Base-by-base conservation (phyloP, 2,797 vertebrate genomes). In the Oophaga sylvatica region DNA sequence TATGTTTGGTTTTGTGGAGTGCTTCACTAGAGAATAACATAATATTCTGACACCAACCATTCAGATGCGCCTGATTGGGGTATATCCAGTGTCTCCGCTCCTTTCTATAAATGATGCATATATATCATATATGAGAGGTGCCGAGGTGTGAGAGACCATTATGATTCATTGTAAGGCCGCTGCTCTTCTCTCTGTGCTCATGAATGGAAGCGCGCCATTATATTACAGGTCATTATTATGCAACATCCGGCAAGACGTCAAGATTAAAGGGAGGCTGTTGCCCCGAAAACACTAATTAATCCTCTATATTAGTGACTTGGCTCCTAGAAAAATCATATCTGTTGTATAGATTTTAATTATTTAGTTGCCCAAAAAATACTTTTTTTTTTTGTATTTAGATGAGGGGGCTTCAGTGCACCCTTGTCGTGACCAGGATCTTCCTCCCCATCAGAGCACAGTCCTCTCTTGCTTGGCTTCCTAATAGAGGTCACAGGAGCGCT, bases 201-300 rank as follows among this genome's bases (percentile, higher is more conserved):
- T 84, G 60, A 84, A 84, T 84, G 41, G 22, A 76, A 17, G 53
- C 48, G 57, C 59, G 29, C 60, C 60, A 2, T 41, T 41, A 41
- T 45, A 22, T 57, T 29, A 63, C 73, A 45, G 73, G 83, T 63
- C 35, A 41, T 78, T 56, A 65, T 85, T 85, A 79, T 62, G 56
- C 57, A 78, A 78, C 84, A 56, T 62, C 17, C 62, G 31, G 60
- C 20, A 12, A 85, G 59, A 77, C 2, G 15, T 19, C 41, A 35
- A 41, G 60, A 53, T 78, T 78, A 78, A 31, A 53, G 48, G 35
- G 48, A 53, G 8, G 11, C 48, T 53, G 8, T 11, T 9, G 1
- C 48, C 48, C 11, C 48, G 26, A 53, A 53, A 53, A 53, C 11
- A 7, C 48, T 53, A 8, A 53, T 53, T 53, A 9, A 53, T 8